Evolutionary conservation across 2,888 invertebrate genomes (phyloP), one percentile per base, ranked within the genome.

Genomic region (Spodoptera exigua): DNA sequence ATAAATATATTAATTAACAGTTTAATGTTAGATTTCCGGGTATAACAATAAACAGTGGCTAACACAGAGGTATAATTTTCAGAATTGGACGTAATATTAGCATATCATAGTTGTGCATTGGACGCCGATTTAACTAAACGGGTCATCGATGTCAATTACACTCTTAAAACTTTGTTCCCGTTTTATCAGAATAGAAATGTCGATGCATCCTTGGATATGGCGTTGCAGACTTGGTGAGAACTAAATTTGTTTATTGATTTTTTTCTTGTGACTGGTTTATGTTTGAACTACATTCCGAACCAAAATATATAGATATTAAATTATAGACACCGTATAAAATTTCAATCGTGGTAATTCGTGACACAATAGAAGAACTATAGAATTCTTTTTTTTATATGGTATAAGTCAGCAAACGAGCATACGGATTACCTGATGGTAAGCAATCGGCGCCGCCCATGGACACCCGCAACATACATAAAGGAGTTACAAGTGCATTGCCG

Each of bases 81-180:
- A 74, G 95, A 96, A 77, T 85, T 90, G 65, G 95, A 95, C 74
- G 89, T 96, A n/a, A 94, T 95, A 47, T 82, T 96, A 43, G 97
- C 96, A 76, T 93, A 96, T 66, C 96, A 96, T 80, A 96, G 96
- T 70, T 96, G 96, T 85, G 95, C 95, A 60, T 95, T 95, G 80
- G 95, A 96, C 68, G 90, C 95, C 78, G 96, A 96, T 78, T 82
- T 92, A 52, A 95, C 97, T 0, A 97, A 96, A 86, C 86, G 86
- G 39, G 95, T 96, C 18, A 95, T 97, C 43, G 97, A 97, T 80
- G 95, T 95, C 9, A 96, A 95, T 85, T 96, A 95, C 71, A 96
- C 96, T 0, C 89, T 96, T 10, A 94, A 95, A 77, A 95, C 96
- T 3, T 93, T 96, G 67, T 95, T 96, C n/a, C 95, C 95, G 45